phyloP scores from a whole-genome alignment of 2,797 vertebrate genomes.

The Buceros bicornis region DNA sequence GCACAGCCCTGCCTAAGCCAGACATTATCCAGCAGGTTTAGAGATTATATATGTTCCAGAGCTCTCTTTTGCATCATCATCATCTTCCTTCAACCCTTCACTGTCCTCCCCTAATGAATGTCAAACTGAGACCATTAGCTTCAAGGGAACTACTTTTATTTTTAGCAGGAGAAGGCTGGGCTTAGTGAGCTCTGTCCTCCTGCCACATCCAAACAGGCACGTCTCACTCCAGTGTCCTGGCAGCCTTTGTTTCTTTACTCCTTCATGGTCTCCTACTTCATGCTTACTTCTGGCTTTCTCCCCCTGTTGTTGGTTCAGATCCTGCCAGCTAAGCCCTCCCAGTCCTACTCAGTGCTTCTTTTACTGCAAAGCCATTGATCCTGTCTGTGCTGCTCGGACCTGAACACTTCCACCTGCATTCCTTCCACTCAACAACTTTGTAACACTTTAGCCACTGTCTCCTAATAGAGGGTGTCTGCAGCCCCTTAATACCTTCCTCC shows the following conservation, averaged over 20 bases:
- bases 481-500: neutral
- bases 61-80: neutral
- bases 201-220: fast-evolving
- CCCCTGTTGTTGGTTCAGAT: neutral
- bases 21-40: neutral
- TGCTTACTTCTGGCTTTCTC: neutral
- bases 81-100: neutral
- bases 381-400: neutral
- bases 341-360: neutral
- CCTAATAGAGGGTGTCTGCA: neutral
- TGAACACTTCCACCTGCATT: neutral
- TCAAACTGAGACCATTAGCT: neutral
- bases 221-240: neutral
- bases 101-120: neutral
- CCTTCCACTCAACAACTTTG: neutral
- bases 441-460: neutral
- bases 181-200: neutral
- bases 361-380: neutral
- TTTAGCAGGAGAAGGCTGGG: fast-evolving
- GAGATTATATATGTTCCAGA: neutral
- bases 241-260: neutral
- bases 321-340: neutral
- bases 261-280: neutral
- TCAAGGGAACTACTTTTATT: neutral
- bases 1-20: neutral